phyloP scores from a whole-genome alignment of 2,888 invertebrate genomes.

The Gisinianus flammeolus region DNA sequence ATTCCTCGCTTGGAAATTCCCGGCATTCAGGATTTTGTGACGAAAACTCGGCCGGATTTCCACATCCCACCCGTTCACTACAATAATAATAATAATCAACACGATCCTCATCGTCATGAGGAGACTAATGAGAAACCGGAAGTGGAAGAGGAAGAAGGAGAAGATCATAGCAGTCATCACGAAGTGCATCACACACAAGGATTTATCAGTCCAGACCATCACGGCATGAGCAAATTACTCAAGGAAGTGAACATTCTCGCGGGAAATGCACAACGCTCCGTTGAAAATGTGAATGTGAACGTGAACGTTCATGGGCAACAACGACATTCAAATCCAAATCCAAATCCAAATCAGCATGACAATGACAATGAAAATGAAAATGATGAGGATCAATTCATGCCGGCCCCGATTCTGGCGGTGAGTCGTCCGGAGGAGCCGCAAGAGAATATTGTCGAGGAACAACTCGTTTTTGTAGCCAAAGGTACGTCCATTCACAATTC shows the following conservation, averaged over 20 bases:
- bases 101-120: background rate
- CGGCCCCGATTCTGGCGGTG: background rate
- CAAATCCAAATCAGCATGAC: background rate
- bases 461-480: background rate
- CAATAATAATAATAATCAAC: background rate
- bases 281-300: background rate
- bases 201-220: background rate
- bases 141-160: too few species aligned
- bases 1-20: background rate
- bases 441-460: background rate
- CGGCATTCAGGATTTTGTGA: background rate
- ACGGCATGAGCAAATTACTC: constrained; percentile 1
- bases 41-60: background rate
- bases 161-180: background rate
- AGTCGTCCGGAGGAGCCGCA: background rate
- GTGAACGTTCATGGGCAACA: background rate
- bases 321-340: background rate
- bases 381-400: background rate
- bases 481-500: background rate
- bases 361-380: background rate
- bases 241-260: constrained; percentile 1
- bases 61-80: background rate
- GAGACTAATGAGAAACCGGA: background rate
- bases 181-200: background rate
- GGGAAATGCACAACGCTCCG: background rate